Conservation (phyloP, 2,113 vertebrate species). For the Gnathonemus longibarbis region DNA sequence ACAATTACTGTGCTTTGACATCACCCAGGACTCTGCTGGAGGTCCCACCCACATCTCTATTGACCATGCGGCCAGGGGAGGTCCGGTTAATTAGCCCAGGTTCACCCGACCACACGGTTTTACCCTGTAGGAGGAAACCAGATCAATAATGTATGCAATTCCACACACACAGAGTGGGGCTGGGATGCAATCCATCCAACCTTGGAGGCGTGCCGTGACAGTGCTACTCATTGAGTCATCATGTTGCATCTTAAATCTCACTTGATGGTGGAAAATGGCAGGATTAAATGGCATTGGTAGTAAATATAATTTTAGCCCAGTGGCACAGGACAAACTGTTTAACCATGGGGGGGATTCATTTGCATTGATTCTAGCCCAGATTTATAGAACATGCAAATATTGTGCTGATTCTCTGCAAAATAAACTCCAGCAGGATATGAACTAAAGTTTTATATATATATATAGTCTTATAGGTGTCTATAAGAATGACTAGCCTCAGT, state of each 20-base stretch:
- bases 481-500: not conserved
- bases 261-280: not conserved
- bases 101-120: not conserved
- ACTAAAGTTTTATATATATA: not conserved
- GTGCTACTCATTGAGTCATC: not conserved
- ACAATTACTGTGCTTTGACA: not conserved
- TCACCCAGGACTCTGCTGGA: not conserved
- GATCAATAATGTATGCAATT: not conserved
- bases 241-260: not conserved
- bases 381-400: not conserved
- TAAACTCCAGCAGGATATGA: not conserved
- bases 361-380: not conserved
- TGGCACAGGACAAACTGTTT: not conserved
- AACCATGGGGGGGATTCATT: not conserved
- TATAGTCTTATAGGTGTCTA: not conserved
- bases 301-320: not conserved
- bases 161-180: not conserved
- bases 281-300: not conserved
- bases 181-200: not conserved
- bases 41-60: not conserved
- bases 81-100: not conserved
- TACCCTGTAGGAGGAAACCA: not conserved
- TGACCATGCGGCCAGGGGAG: not conserved
- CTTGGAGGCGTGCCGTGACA: not conserved
- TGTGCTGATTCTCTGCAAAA: not conserved